phyloP scores from a whole-genome alignment of 2,888 invertebrate genomes.

The Caenorhabditis sp. region DNA sequence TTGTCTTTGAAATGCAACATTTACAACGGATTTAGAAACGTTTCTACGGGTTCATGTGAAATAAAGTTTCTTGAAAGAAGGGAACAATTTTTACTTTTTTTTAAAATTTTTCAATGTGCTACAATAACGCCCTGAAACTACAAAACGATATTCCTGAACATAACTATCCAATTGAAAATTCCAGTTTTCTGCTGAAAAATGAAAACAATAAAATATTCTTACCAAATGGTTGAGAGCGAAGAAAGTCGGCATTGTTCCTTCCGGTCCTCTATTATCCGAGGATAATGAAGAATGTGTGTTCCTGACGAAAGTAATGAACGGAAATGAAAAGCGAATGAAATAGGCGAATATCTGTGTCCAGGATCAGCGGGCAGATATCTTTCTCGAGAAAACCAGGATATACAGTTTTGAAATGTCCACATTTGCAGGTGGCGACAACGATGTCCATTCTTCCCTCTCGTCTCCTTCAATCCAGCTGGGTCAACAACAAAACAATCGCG shows the following conservation, averaged over 20 bases:
- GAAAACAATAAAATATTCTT: conserved; percentile 42
- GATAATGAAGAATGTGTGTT: background rate
- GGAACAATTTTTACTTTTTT: too few relatives aligned
- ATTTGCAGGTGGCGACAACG: conserved; percentile 57
- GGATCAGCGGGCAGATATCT: conserved; percentile 35
- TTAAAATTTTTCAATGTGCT: too few relatives aligned
- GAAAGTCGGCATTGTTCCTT: conserved; percentile 58
- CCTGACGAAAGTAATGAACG: conserved; percentile 50
- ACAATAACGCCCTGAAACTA: background rate
- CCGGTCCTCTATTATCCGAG: background rate
- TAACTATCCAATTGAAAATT: conserved; percentile 33
- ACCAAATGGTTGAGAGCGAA: conserved; percentile 62
- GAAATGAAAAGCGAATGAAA: conserved; percentile 22
- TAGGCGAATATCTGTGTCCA: conserved; percentile 31
- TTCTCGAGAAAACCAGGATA: conserved; percentile 58
- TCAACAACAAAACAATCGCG: conserved; percentile 67
- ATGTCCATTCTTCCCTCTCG: conserved; percentile 36
- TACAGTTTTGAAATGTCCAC: conserved; percentile 62
- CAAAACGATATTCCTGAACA: conserved; percentile 18
- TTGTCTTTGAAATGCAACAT: conserved; percentile 17
- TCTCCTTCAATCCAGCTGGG: conserved; percentile 49
- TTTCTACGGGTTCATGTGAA: too few relatives aligned
- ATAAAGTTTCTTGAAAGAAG: too few relatives aligned
- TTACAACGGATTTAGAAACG: conserved; percentile 11
- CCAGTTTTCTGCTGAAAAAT: conserved; percentile 18